Evolutionary conservation across 2,888 invertebrate species (phyloP).

Genomic region (Labia minor): DNA sequence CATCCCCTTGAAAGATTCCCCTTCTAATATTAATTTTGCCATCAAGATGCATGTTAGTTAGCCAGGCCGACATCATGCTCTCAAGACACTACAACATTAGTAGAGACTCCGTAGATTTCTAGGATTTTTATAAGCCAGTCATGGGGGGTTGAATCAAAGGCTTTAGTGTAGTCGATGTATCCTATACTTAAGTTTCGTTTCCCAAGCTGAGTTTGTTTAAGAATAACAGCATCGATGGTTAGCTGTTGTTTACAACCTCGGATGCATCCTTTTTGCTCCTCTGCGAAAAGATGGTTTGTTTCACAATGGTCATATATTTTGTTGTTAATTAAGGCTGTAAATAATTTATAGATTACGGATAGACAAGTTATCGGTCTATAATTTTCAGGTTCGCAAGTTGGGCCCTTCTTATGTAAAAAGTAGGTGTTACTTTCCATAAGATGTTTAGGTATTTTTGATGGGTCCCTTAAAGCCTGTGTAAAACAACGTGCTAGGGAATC

Average conservation of each 20-base stretch:
- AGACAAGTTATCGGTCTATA: not conserved
- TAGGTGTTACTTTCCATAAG: not conserved
- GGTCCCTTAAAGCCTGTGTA: not conserved
- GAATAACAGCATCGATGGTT: too few species aligned
- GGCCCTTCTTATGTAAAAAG: not conserved
- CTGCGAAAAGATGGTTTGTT: too few species aligned
- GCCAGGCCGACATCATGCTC: not conserved
- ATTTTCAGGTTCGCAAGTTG: not conserved
- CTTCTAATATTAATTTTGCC: not conserved
- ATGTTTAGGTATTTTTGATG: not conserved
- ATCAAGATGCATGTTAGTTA: too few species aligned
- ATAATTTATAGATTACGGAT: not conserved
- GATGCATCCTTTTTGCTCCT: too few species aligned
- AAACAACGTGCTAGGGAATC: not conserved
- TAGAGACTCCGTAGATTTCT: not conserved
- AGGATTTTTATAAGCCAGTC: not conserved
- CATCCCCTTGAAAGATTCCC: not conserved
- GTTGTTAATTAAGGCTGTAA: not conserved
- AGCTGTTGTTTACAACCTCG: too few species aligned
- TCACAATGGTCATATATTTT: too few species aligned
- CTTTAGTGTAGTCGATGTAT: not conserved
- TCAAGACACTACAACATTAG: too few species aligned
- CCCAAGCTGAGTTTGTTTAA: constrained; percentile 24
- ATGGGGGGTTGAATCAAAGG: not conserved
- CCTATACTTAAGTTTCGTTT: not conserved